These are phyloP conservation scores for Etia nguti DNA, from an alignment of 2,113 vertebrate genomes.

Conservation along the genomic window DNA sequence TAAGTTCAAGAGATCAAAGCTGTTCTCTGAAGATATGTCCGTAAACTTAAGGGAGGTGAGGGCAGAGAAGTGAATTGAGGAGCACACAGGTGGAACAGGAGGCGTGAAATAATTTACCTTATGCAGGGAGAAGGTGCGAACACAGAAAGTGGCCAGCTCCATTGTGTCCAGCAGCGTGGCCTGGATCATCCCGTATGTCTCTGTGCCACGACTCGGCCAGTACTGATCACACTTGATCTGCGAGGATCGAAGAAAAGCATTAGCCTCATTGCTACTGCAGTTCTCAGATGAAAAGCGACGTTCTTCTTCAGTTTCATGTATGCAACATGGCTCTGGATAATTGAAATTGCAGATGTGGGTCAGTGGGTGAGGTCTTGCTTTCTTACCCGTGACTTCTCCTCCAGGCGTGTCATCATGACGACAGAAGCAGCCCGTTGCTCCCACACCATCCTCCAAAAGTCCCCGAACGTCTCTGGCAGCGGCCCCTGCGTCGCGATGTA, in stretches of 20 bases:
- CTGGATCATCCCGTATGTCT: slow-evolving; percentile 91
- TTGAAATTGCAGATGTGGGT: neutral
- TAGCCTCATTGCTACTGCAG: neutral
- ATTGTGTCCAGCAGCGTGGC: slow-evolving; percentile 90
- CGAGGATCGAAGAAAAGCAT: neutral
- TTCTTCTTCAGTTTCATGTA: neutral
- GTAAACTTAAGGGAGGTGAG: neutral
- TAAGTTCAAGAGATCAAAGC: neutral
- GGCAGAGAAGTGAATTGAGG: neutral
- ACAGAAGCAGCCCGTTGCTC: slow-evolving; percentile 93
- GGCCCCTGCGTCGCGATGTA: slow-evolving; percentile 97
- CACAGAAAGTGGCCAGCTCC: slow-evolving; percentile 89
- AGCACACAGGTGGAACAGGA: neutral
- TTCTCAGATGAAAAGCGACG: neutral
- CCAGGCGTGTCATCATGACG: slow-evolving; percentile 97
- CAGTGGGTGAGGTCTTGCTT: neutral
- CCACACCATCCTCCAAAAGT: slow-evolving; percentile 99
- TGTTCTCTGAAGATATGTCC: neutral
- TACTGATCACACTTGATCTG: slow-evolving; percentile 98
- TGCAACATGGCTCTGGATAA: neutral
- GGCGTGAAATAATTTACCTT: slow-evolving; percentile 74
- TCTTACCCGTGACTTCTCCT: slow-evolving; percentile 90
- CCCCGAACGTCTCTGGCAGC: slow-evolving; percentile 90
- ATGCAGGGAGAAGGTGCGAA: slow-evolving; percentile 89
- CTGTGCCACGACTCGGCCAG: slow-evolving; percentile 91